Percentiles rank a stretch among this genome's conserved stretches.
Evolutionary conservation across 2,888 invertebrate species (phyloP).

Genomic region (Sylvicola cinctus): DNA sequence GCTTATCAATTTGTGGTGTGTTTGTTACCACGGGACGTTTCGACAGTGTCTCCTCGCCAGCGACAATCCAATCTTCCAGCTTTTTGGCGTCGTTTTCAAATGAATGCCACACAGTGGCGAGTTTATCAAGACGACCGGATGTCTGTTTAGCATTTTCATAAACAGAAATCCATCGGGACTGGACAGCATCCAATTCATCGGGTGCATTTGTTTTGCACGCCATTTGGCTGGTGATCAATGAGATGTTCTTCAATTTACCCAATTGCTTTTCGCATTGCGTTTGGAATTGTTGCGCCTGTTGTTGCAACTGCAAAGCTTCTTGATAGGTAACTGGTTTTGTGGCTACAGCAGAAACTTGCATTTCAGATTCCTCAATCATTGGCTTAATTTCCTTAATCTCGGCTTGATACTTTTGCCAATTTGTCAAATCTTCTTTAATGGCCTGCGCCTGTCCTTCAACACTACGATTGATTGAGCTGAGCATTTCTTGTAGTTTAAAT

Average conservation of each 20-base stretch:
- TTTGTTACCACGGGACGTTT: slow-evolving; percentile 38
- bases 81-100: slow-evolving; percentile 59
- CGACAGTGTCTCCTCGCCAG: slow-evolving; percentile 38
- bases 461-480: slow-evolving; percentile 53
- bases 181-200: slow-evolving; percentile 67
- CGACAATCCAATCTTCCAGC: slow-evolving; percentile 55
- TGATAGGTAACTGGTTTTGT: slow-evolving; percentile 55
- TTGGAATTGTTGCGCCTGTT: slow-evolving; percentile 48
- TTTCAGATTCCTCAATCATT: slow-evolving; percentile 74
- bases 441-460: slow-evolving; percentile 56
- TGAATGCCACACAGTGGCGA: slow-evolving; percentile 60
- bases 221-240: slow-evolving; percentile 52
- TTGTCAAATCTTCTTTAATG: slow-evolving; percentile 55
- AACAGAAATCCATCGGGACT: slow-evolving; percentile 69
- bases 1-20: slow-evolving; percentile 49
- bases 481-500: slow-evolving; percentile 47
- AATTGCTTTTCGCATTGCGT: slow-evolving; percentile 59
- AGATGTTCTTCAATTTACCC: slow-evolving; percentile 50
- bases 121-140: slow-evolving; percentile 54
- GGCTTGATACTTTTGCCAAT: slow-evolving; percentile 69
- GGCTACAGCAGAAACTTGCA: slow-evolving; percentile 36
- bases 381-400: slow-evolving; percentile 63
- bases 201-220: slow-evolving; percentile 54
- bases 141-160: slow-evolving; percentile 60
- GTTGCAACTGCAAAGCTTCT: slow-evolving; percentile 62